Conservation (phyloP, 2,113 vertebrate species). For the Myiopsitta monachus region DNA sequence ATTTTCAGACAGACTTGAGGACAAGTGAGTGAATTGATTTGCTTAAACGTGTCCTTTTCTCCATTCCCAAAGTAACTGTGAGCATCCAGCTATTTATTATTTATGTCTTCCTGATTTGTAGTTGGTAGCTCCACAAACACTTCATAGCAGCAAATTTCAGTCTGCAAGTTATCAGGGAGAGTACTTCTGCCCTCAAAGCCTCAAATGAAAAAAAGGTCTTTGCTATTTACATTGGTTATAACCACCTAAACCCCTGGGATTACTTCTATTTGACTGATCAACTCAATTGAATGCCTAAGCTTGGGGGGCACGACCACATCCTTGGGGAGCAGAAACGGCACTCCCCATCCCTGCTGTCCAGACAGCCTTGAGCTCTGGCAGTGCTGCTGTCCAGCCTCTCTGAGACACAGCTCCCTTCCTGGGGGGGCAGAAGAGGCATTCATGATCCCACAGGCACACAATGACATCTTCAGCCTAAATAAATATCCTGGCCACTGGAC, state of each 20-base stretch:
- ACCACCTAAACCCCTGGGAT: background rate
- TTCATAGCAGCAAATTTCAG: background rate
- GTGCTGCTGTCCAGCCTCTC: accelerated
- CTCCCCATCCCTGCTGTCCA: background rate
- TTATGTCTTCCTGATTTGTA: constrained; percentile 3
- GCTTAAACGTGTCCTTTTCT: background rate
- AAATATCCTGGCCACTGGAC: background rate
- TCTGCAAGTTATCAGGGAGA: background rate
- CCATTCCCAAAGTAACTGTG: background rate
- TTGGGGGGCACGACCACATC: background rate
- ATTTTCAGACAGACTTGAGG: constrained; percentile 43
- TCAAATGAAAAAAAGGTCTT: background rate
- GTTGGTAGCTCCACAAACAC: background rate
- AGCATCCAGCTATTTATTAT: constrained; percentile 17
- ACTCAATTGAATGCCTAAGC: background rate
- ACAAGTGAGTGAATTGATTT: constrained; percentile 23
- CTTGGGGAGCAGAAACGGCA: background rate
- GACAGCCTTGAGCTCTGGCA: background rate
- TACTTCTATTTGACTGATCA: background rate
- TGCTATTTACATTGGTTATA: background rate
- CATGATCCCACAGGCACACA: background rate
- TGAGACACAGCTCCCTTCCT: background rate
- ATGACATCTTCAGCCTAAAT: background rate
- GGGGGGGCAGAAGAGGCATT: background rate
- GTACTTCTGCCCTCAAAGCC: background rate